phyloP scores from a whole-genome alignment of 1,140 invertebrate genomes.

The Ostrea denselamellosa region DNA sequence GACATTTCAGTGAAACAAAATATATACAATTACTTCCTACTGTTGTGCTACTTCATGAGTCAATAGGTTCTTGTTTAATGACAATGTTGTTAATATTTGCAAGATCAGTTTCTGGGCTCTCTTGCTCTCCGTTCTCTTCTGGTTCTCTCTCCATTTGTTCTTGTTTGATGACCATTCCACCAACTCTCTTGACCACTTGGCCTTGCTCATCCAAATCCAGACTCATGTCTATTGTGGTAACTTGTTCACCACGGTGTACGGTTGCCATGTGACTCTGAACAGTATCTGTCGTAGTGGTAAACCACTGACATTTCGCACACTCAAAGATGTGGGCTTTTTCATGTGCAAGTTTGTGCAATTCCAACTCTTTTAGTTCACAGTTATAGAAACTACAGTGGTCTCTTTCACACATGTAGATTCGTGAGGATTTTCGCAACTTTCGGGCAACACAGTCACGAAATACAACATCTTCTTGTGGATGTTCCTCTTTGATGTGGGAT shows the following conservation, averaged over 20 bases:
- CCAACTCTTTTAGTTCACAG: constrained; percentile 56
- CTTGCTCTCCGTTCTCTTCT: neutral
- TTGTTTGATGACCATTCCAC: constrained; percentile 60
- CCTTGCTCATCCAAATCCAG: constrained; percentile 57
- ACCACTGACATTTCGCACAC: constrained; percentile 64
- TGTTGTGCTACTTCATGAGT: neutral
- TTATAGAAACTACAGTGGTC: constrained; percentile 51
- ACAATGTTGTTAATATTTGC: neutral
- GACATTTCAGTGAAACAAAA: neutral
- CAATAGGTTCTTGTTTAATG: constrained; percentile 14
- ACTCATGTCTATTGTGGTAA: constrained; percentile 58
- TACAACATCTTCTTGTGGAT: constrained; percentile 57
- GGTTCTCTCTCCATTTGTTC: constrained; percentile 25
- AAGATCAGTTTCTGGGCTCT: neutral
- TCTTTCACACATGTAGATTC: constrained; percentile 60
- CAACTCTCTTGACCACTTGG: constrained; percentile 54
- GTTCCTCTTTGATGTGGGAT: constrained; percentile 54
- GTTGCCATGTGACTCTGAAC: constrained; percentile 50
- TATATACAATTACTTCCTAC: neutral
- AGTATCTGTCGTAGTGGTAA: constrained; percentile 49
- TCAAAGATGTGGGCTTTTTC: constrained; percentile 60
- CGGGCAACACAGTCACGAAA: constrained; percentile 57
- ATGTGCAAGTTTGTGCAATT: constrained; percentile 60
- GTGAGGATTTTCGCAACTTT: constrained; percentile 53
- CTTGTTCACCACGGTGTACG: constrained; percentile 49